Base-by-base conservation (phyloP, 53 echinoderm and acorn worm species). In the Pentamera pediparva region DNA sequence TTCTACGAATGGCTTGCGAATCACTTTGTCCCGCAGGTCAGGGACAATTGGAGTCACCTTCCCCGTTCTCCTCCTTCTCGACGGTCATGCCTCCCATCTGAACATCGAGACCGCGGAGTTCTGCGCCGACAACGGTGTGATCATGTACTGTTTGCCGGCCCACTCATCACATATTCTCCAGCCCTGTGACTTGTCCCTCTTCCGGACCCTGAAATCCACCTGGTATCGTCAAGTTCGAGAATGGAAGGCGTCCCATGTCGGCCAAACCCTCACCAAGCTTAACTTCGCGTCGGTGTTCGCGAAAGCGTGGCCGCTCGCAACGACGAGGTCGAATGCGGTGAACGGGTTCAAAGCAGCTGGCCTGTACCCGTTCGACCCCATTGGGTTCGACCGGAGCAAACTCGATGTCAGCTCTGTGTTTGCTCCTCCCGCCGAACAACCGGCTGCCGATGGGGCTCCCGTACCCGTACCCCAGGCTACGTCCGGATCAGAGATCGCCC, bases 21-120 rank as follows among this genome's bases (percentile, higher is more conserved):
- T 35, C 62, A 76, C 48, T 76, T 62, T 39, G 21, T 41, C 10
- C 62, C 47, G 26, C 21, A 19, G 3, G 29, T 63, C 10, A n/a
- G 33, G 36, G 51, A 36, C 6, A 50, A 49, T 21, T 35, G 35
- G 20, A 33, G 51, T 8, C 2, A 9, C 12, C 50, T 78, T 50
- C 13, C 26, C 65, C 3, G 61, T 81, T 32, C 40, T 86, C 32
- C 61, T 86, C 5, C 31, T 86, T 0, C 56, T 86, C 1, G 86
- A 81, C 59, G 81, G 70, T n/a, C 86, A 86, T 61, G 38, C 53
- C 7, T 60, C 35, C 36, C 62, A 62, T 18, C 8, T 62, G 15
- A 62, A 5, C 12, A 11, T 35, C 1, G 35, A 34, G 35, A 35
- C 62, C 4, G 62, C 62, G 4, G 36, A 8, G 29, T 21, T 62